Conservation (phyloP, 2,113 vertebrate species). For the Percina caprodes region DNA sequence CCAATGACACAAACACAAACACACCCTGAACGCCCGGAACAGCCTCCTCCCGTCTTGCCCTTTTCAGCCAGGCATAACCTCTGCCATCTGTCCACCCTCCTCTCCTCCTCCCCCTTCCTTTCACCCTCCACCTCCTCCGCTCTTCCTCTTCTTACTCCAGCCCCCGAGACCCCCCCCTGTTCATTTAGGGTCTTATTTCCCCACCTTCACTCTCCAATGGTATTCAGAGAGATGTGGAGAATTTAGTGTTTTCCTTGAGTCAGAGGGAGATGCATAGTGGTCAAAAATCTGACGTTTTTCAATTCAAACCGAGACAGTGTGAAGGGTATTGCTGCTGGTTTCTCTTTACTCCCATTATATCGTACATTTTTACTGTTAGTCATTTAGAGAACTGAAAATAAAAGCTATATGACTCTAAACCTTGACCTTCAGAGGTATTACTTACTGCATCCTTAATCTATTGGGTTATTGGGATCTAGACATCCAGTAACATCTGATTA, state of each 20-base stretch:
- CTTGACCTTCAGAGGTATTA: background rate
- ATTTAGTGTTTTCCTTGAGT: slow-evolving; percentile 14
- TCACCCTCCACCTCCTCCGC: slow-evolving; percentile 18
- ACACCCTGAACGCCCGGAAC: slow-evolving; percentile 31
- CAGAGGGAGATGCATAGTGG: background rate
- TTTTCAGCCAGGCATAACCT: slow-evolving; percentile 80
- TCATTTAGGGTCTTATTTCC: slow-evolving; percentile 28
- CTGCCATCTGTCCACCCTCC: slow-evolving; percentile 78
- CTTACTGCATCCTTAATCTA: background rate
- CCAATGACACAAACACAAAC: slow-evolving; percentile 22
- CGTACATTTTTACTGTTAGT: background rate
- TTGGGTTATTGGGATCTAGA: background rate
- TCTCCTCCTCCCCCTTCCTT: slow-evolving; percentile 22
- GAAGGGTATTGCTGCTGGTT: background rate
- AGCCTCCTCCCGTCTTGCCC: slow-evolving; percentile 59
- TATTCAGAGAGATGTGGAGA: slow-evolving; percentile 41
- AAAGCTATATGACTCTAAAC: background rate
- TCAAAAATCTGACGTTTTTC: background rate
- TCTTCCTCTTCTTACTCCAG: slow-evolving; percentile 26
- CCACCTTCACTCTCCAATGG: slow-evolving; percentile 48
- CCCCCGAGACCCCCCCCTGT: background rate
- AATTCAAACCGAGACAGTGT: background rate
- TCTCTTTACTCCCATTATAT: background rate
- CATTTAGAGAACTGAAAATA: background rate
- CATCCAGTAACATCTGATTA: background rate